Percentiles rank a stretch among this genome's conserved stretches.
Conservation (phyloP, 2,888 invertebrate species). For the Acanthopleura granulata region DNA sequence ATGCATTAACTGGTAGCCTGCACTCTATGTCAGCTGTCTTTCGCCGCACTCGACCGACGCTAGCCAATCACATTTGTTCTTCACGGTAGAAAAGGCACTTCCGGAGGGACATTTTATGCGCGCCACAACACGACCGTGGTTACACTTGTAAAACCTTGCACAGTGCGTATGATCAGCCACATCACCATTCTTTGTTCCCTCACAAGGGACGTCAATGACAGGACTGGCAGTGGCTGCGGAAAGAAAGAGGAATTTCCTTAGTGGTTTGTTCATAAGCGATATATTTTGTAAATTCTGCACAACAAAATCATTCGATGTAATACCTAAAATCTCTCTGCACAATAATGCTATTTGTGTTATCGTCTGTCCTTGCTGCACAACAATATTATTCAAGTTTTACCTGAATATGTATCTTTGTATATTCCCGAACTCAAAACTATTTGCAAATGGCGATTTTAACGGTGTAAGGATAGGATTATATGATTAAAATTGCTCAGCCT, state of each 20-base stretch:
- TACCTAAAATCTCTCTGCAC: no score
- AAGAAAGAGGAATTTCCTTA: not conserved
- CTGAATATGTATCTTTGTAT: no score
- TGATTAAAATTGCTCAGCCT: no score
- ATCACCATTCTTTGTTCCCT: conserved; percentile 41
- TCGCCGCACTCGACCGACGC: conserved; percentile 35
- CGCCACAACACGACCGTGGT: conserved; percentile 45
- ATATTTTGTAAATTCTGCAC: no score
- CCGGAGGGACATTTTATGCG: conserved; percentile 41
- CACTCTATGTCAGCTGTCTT: conserved; percentile 24
- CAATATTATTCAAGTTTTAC: no score
- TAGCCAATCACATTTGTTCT: conserved; percentile 42
- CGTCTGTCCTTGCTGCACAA: no score
- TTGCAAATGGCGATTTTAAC: no score
- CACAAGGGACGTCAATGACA: conserved; percentile 42
- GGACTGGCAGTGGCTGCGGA: conserved; percentile 41
- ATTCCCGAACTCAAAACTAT: no score
- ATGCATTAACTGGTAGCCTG: not conserved
- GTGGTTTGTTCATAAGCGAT: no score
- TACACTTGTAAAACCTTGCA: conserved; percentile 45
- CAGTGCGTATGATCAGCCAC: conserved; percentile 40
- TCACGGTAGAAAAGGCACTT: conserved; percentile 36
- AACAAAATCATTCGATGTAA: no score
- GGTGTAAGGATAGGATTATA: no score
- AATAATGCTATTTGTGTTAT: no score